Evolutionary conservation across 92 coral and sea anemone genomes (phyloP).

Genomic region (Parazoanthus atlanticus): DNA sequence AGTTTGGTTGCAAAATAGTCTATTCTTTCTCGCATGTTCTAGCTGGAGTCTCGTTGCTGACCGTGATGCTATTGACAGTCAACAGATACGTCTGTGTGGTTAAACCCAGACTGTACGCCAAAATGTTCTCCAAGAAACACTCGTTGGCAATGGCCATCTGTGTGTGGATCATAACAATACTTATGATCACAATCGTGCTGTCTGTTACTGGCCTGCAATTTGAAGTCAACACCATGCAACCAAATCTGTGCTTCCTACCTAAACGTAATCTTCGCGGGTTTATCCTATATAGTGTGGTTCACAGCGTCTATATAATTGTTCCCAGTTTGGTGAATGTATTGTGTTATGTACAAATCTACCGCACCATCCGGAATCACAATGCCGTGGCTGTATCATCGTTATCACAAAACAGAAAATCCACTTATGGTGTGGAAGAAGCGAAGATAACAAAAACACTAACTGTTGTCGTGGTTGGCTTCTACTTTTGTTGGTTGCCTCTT

Average conservation of each 20-base stretch:
- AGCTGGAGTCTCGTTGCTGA: background rate
- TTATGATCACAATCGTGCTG: background rate
- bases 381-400: background rate
- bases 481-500: background rate
- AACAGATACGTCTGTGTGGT: conserved; percentile 4
- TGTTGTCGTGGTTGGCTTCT: background rate
- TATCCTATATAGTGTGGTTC: background rate
- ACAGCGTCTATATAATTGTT: background rate
- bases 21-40: background rate
- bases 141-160: background rate
- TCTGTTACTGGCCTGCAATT: background rate
- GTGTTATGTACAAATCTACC: background rate
- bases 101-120: background rate
- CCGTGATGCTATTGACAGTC: background rate
- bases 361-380: background rate
- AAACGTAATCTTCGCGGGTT: background rate
- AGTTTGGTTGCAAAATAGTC: background rate
- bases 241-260: background rate
- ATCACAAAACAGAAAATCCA: background rate
- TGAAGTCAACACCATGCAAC: background rate
- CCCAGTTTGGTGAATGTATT: background rate
- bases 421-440: background rate
- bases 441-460: background rate
- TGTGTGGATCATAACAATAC: background rate
- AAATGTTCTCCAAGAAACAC: background rate